Conservation (phyloP, 2,797 vertebrate genomes). For the Brotula barbata region DNA sequence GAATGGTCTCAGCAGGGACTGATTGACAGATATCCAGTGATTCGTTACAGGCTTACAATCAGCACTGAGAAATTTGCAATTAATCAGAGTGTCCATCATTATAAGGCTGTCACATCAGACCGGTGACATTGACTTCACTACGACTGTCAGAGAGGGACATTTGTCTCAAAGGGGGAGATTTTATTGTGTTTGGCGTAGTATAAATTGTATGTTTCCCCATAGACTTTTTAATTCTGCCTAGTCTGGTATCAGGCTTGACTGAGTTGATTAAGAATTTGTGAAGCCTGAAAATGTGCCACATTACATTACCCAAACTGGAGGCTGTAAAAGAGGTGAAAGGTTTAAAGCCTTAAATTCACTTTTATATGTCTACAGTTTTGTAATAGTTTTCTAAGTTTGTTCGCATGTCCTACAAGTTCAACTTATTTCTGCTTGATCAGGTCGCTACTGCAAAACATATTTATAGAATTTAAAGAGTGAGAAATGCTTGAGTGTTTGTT, state of each 20-base stretch:
- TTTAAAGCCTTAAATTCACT: no score
- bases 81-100: constrained; percentile 34
- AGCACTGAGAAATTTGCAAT: constrained; percentile 25
- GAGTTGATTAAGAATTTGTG: not conserved
- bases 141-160: constrained; percentile 28
- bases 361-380: no score
- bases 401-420: no score
- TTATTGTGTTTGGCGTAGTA: no score
- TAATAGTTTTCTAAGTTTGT: no score
- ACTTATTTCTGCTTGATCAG: no score
- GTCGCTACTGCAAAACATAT: no score
- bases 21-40: constrained; percentile 45
- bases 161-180: not conserved
- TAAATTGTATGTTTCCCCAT: no score
- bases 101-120: constrained; percentile 5
- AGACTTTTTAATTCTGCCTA: not conserved
- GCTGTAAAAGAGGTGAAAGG: no score
- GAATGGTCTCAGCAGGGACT: not conserved
- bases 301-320: not conserved
- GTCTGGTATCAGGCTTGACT: not conserved
- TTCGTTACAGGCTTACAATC: not conserved
- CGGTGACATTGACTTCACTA: not conserved
- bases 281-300: not conserved
- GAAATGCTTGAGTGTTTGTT: no score
- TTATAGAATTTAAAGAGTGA: no score